These are phyloP conservation scores for Pseudomugil gertrudae DNA, from an alignment of 2,797 vertebrate species.

Conservation along the genomic window DNA sequence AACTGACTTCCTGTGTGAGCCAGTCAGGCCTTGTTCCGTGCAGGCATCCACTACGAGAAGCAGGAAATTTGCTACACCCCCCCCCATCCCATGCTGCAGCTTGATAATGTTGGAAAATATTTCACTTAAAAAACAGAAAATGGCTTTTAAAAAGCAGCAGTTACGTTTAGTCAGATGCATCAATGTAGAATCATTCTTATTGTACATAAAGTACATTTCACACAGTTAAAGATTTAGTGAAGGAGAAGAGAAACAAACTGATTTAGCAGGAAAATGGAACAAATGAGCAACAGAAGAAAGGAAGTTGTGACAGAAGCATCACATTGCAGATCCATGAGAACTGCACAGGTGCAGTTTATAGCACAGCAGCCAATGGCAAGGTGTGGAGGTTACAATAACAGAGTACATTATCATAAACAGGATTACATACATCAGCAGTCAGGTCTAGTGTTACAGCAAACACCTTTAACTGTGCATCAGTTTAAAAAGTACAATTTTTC, in stretches of 20 bases:
- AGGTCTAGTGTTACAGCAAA: not conserved
- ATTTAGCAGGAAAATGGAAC: not conserved
- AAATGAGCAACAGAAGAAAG: not conserved
- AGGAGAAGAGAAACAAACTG: no score
- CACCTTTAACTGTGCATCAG: no score
- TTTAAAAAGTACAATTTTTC: no score
- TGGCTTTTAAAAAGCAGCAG: not conserved
- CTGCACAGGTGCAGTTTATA: no score
- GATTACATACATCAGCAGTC: not conserved
- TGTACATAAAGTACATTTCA: no score
- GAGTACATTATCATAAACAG: not conserved
- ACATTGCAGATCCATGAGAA: not conserved
- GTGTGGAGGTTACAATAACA: not conserved
- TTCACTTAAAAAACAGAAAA: not conserved
- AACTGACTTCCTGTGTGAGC: constrained; percentile 9
- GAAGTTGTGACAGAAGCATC: not conserved
- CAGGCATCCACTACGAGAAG: not conserved
- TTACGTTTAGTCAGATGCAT: not conserved
- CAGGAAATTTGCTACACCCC: not conserved
- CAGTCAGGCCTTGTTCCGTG: constrained; percentile 2
- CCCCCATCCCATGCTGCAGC: not conserved
- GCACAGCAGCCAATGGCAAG: not conserved
- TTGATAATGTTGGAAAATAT: not conserved
- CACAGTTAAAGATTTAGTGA: no score
- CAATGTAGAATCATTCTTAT: not conserved